Base-by-base conservation (phyloP, 2,888 invertebrate genomes). In the Desoria tigrina region DNA sequence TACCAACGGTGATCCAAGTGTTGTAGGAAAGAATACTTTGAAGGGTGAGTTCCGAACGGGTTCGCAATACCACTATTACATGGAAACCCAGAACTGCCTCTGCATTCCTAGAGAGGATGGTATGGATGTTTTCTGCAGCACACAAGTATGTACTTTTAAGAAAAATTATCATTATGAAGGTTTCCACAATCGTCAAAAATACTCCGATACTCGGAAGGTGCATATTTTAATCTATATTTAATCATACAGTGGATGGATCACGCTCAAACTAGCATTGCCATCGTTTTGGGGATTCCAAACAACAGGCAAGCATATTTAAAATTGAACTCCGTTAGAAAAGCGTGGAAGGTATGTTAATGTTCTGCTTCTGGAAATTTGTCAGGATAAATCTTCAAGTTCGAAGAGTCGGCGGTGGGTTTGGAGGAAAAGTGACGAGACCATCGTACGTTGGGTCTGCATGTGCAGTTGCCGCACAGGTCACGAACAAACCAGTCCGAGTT, bases 361-460 rank as follows among this genome's bases (percentile, higher is more conserved):
- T 16, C 9, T 39, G 39, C 39, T 11, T 39, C 9, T 39, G 39
- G 16, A 14, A 18, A 53, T 24, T 81, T n/a, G n/a, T 65, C 76
- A 88, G 90, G 55, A 84, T 92, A n/a, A 86, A 89, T 69, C 81
- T 92, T 0, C 80, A 82, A 50, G 88, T 90, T 0, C 84, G 86
- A 4, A 85, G 92, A 45, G 74, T 92, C 2, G 94, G 94, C 1
- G 94, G 94, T 16, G 90, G 82, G 0, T 94, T 88, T 78, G 94
- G 94, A 0, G 78, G 75, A 1, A 94, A 94, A 80, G 85, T 90
- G 51, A 83, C 85, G 0, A 83, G 90, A 4, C 79, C 84, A 9
- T 11, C 39, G 3, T 81, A 84, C 11, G 78, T 86, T 0, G 84
- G 88, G 0, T 83, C 85, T 27, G 88, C 88, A 0, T 86, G 88